Evolutionary conservation across 2,888 invertebrate species (phyloP).

Genomic region (Amiota mariae): DNA sequence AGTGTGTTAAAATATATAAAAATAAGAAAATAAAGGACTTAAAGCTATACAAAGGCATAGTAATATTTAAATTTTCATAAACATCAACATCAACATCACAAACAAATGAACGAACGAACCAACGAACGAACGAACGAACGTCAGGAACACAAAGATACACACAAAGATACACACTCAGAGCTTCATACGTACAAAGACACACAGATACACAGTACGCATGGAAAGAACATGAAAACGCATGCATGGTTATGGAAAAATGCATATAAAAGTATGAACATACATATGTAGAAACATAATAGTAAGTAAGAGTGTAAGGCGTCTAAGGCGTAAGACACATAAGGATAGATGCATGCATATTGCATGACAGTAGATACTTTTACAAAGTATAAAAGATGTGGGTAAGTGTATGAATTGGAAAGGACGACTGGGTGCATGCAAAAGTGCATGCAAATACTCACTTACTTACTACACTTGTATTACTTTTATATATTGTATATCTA

Average conservation of each 20-base stretch:
- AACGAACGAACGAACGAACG: not conserved
- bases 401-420: too few relatives aligned
- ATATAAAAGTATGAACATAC: not conserved
- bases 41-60: not conserved
- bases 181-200: too few relatives aligned
- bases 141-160: not conserved
- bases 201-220: not conserved
- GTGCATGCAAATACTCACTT: not conserved
- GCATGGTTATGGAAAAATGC: too few relatives aligned
- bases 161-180: not conserved
- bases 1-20: slow-evolving; percentile 1
- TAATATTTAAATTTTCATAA: slow-evolving; percentile 26
- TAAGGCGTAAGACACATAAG: not conserved
- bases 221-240: not conserved
- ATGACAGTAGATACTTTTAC: not conserved
- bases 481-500: not conserved
- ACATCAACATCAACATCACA: slow-evolving; percentile 8
- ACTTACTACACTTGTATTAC: not conserved
- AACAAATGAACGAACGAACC: too few relatives aligned
- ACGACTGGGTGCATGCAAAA: not conserved
- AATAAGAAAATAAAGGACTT: not conserved
- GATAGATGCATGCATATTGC: not conserved
- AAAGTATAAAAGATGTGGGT: too few relatives aligned
- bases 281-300: not conserved
- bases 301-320: too few relatives aligned